Percentiles rank a stretch among this genome's conserved stretches.
Conservation (phyloP, 2,888 invertebrate species). For the Microctonus brassicae region DNA sequence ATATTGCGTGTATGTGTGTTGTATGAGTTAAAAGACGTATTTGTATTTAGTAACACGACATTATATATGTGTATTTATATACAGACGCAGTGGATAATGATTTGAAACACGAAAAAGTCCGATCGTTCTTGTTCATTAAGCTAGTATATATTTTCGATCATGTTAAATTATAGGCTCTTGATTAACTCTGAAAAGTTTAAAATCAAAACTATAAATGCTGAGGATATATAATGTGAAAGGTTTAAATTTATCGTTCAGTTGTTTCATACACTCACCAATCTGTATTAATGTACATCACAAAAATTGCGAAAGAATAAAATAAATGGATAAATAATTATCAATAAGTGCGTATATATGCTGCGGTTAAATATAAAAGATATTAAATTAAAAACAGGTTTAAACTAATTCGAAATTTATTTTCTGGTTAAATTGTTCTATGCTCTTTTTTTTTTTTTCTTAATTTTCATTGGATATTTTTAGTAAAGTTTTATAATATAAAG, state of each 20-base stretch:
- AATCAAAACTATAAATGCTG: background rate
- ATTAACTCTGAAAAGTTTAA: slow-evolving; percentile 51
- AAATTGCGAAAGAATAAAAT: background rate
- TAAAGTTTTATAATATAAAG: too few relatives aligned
- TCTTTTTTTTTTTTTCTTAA: slow-evolving; percentile 3
- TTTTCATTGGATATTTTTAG: too few relatives aligned
- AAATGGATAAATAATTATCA: slow-evolving; percentile 1
- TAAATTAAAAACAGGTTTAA: slow-evolving; percentile 35
- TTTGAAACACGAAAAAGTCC: slow-evolving; percentile 68
- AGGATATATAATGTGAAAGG: background rate
- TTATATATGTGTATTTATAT: background rate
- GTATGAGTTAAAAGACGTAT: background rate
- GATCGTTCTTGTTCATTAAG: slow-evolving; percentile 69
- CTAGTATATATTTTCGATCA: slow-evolving; percentile 65
- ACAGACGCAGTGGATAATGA: too few relatives aligned
- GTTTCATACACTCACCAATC: background rate
- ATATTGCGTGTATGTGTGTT: slow-evolving; percentile 2
- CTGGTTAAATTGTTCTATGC: too few relatives aligned
- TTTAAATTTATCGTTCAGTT: background rate
- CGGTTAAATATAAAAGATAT: slow-evolving; percentile 29
- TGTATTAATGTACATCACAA: background rate
- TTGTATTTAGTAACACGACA: background rate
- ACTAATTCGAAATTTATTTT: too few relatives aligned
- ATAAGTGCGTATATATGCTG: background rate
- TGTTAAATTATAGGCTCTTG: slow-evolving; percentile 69